A percentile compares a stretch with the other conserved stretches of the same genome.
phyloP scores from a whole-genome alignment of 2,888 invertebrate genomes.

The Willowsia nigromaculata region DNA sequence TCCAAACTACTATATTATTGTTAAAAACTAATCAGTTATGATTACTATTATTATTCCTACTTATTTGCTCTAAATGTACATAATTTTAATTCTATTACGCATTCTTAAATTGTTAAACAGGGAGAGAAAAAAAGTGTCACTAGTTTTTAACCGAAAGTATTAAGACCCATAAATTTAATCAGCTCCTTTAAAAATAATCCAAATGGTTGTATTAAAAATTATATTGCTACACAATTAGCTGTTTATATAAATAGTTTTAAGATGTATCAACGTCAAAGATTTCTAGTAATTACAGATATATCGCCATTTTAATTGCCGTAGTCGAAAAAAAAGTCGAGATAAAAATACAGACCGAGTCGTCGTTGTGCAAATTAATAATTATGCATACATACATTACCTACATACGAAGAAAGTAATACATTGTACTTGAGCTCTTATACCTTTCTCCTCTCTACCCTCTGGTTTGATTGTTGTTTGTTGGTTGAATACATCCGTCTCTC shows the following conservation, averaged over 20 bases:
- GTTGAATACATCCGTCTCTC: not conserved
- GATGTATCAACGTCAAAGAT: not conserved
- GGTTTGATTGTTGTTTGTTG: constrained; percentile 10
- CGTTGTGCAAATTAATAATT: constrained; percentile 46
- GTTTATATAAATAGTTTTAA: not conserved
- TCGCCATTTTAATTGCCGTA: constrained; percentile 49
- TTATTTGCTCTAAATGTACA: constrained; percentile 37
- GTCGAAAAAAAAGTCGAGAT: constrained; percentile 51
- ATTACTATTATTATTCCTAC: constrained; percentile 33
- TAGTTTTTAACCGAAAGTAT: constrained; percentile 32
- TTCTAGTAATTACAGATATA: not conserved
- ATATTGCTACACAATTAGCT: not conserved
- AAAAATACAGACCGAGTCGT: constrained; percentile 2
- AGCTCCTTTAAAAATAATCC: not conserved
- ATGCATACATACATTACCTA: not conserved
- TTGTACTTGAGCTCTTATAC: constrained; percentile 65
- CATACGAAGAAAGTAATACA: constrained; percentile 1
- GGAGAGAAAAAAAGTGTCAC: constrained; percentile 45
- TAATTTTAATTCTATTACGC: not conserved
- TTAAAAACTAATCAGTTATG: not conserved
- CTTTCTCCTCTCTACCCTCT: not conserved
- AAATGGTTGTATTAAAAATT: constrained; percentile 16
- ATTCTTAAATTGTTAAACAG: constrained; percentile 9
- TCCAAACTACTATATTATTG: constrained; percentile 22
- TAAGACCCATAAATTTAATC: not conserved